Base-by-base conservation (phyloP, 2,113 vertebrate species). In the Channa maculata region DNA sequence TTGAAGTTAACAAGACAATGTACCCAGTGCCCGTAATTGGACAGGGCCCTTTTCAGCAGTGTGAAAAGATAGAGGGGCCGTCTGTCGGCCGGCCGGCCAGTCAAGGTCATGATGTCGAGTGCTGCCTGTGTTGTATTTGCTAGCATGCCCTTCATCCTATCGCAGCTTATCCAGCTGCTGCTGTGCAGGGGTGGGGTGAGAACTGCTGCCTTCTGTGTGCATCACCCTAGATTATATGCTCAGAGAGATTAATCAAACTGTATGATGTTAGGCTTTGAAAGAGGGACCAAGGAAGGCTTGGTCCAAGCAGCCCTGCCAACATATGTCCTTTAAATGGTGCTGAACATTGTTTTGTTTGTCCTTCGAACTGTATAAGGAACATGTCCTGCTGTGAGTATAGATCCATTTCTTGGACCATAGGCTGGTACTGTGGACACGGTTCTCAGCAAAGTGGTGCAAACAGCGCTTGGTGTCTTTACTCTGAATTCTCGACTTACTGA, bases 161-260 rank as follows among this genome's bases (percentile, higher is more conserved):
- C 75, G 6, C 63, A 45, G 79, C 86, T 87, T 76, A 85, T 79
- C 86, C 85, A 80, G 79, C 80, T 79, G 87, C 87, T 54, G 85
- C 78, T 75, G 80, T 43, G 77, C 82, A 60, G 86, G 81, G 82
- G 82, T 63, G 51, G 76, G 52, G 49, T 50, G 51, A 50, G 59
- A 64, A n/a, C 70, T 6, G 45, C 54, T 60, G 75, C 4, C 37
- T 71, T 61, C 72, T 63, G 68, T 46, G 80, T 75, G 55, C 67
- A 77, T 67, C 69, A 37, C 67, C 68, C 75, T 80, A 78, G 91
- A 89, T 93, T 92, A 91, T 80, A 69, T 77, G 76, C 79, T 77
- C 5, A 48, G 57, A 65, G 70, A 89, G 85, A 91, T 91, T 91
- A 91, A 91, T 92, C 87, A 87, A 79, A 89, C 63, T 34, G 39